These are phyloP conservation scores for Centropus bengalensis DNA, from an alignment of 2,113 vertebrate species.

Conservation along the genomic window DNA sequence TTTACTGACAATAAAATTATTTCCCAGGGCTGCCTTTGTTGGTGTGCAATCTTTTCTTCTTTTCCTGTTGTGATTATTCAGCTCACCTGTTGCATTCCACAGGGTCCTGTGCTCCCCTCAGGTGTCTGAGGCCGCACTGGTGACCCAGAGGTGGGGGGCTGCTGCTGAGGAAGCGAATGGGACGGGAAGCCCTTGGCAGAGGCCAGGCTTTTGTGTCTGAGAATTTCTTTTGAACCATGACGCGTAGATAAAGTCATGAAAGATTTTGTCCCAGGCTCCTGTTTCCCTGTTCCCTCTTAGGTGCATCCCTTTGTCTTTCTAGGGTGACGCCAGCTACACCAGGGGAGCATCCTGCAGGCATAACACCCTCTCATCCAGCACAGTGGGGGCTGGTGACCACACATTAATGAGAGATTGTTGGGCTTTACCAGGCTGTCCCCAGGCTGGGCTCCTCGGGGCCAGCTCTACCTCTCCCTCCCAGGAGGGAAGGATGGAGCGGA, in stretches of 20 bases:
- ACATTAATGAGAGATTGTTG: accelerated
- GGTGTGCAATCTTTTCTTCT: neutral
- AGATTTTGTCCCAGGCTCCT: neutral
- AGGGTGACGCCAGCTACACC: neutral
- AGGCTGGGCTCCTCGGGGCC: neutral
- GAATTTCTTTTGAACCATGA: accelerated
- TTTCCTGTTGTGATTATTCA: neutral
- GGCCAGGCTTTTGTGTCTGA: neutral
- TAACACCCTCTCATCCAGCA: accelerated
- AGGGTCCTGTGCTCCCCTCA: neutral
- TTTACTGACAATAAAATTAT: constrained; percentile 22
- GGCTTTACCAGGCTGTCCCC: neutral
- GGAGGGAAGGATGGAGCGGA: neutral
- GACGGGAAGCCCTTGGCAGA: neutral
- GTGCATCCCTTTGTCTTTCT: neutral
- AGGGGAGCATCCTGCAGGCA: accelerated
- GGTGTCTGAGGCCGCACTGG: neutral
- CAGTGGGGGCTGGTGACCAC: neutral
- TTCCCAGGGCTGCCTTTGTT: neutral
- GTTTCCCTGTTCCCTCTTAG: neutral
- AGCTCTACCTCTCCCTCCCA: neutral
- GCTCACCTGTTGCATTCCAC: neutral
- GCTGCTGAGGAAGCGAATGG: neutral
- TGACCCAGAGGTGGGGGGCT: neutral
- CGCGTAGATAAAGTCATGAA: accelerated